Evolutionary conservation across 2,113 vertebrate species (phyloP).

Genomic region (Isichthys henryi): DNA sequence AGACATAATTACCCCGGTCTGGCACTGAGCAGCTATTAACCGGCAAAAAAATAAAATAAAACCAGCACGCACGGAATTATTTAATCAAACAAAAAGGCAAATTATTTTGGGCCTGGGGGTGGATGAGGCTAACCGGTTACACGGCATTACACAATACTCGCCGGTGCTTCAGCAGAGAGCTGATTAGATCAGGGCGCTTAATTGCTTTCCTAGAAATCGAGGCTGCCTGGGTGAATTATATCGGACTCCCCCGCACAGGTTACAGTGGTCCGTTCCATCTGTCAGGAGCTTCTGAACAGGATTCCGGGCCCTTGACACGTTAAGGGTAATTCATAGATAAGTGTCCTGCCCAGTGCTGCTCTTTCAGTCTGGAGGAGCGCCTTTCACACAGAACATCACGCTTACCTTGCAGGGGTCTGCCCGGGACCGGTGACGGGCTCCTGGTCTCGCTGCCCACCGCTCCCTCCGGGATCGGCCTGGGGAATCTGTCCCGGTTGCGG

Average conservation of each 20-base stretch:
- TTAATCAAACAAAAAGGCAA: constrained; percentile 1
- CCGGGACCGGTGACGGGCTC: background rate
- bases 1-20: background rate
- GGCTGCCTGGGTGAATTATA: background rate
- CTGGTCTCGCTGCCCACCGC: background rate
- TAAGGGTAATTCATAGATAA: background rate
- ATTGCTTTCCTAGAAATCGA: background rate
- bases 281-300: background rate
- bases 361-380: background rate
- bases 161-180: background rate
- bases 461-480: constrained; percentile 52
- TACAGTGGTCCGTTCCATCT: background rate
- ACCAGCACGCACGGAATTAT: background rate
- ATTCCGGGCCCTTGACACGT: background rate
- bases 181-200: background rate
- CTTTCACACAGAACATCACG: background rate
- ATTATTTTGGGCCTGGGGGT: background rate
- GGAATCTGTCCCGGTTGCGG: constrained; percentile 65
- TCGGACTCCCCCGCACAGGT: background rate
- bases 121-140: background rate
- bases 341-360: background rate
- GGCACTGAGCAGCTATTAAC: background rate
- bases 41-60: background rate
- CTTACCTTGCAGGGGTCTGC: background rate
- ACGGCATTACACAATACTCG: background rate